These are phyloP conservation scores for Zeuzera pyrina DNA, from an alignment of 2,888 invertebrate genomes.

Conservation along the genomic window DNA sequence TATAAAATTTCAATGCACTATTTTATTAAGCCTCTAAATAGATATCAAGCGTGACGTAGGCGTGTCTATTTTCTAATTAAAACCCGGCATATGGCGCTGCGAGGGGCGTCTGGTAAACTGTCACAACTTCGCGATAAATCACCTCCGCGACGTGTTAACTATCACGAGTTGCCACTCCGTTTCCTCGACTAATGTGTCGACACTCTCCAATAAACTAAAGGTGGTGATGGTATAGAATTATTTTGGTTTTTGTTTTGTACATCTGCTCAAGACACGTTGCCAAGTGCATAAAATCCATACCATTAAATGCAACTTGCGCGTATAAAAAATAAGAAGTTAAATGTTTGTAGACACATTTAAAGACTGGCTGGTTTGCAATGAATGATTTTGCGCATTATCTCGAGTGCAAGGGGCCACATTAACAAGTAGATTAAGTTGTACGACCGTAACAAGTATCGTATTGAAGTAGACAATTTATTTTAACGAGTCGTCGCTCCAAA, in stretches of 20 bases:
- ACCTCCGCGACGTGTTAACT: conserved; percentile 45
- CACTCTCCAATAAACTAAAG: conserved; percentile 39
- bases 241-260: background rate
- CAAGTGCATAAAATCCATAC: no score
- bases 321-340: background rate
- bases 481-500: conserved; percentile 27
- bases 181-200: conserved; percentile 55
- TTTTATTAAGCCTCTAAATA: no score
- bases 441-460: conserved; percentile 28
- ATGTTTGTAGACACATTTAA: conserved; percentile 10
- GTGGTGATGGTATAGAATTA: conserved; percentile 28
- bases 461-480: conserved; percentile 37
- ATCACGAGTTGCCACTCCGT: conserved; percentile 29
- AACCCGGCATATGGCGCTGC: conserved; percentile 14
- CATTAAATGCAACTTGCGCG: no score
- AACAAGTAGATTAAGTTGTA: conserved; percentile 35
- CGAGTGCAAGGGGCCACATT: conserved; percentile 19
- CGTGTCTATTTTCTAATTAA: conserved; percentile 18
- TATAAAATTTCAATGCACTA: no score
- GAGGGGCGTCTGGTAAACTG: conserved; percentile 15
- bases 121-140: conserved; percentile 47
- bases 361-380: conserved; percentile 11
- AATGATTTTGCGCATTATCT: conserved; percentile 16
- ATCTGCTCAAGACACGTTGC: background rate
- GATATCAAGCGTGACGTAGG: no score